Percentiles rank a stretch among this genome's conserved stretches.
These are phyloP conservation scores for Harpagoxenus sublaevis DNA, from an alignment of 2,888 invertebrate species.

Conservation along the genomic window DNA sequence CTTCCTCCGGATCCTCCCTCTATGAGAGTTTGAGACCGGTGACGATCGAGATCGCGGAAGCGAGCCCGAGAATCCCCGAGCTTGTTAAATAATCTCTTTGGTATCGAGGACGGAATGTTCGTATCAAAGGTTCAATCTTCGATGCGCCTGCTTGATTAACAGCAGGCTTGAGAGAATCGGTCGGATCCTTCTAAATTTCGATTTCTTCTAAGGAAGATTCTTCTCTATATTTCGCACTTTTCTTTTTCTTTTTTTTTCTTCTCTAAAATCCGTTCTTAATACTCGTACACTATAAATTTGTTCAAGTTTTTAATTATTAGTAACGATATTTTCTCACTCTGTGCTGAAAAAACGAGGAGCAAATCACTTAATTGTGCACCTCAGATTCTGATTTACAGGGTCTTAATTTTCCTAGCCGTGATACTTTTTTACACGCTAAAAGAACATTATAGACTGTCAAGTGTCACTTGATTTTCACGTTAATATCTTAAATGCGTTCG, in stretches of 20 bases:
- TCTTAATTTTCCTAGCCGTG: conserved; percentile 9
- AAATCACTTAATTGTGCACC: conserved; percentile 5
- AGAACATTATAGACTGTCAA: neutral
- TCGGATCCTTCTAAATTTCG: neutral
- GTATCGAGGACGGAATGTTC: conserved; percentile 20
- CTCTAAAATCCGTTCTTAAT: neutral
- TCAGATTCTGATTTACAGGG: neutral
- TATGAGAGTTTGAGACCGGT: neutral
- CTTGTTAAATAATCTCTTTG: neutral
- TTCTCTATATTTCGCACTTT: neutral
- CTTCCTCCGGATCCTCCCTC: neutral
- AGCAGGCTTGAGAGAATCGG: neutral
- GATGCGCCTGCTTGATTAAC: neutral
- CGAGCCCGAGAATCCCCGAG: neutral
- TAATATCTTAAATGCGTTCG: neutral
- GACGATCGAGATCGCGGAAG: neutral
- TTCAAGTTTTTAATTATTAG: neutral
- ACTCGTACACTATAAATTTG: neutral
- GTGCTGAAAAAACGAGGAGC: neutral
- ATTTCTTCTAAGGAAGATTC: neutral
- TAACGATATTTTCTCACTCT: neutral
- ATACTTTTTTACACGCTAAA: neutral
- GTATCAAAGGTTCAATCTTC: neutral
- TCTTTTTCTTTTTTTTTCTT: neutral
- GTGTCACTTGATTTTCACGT: neutral